A percentile compares a stretch with the other conserved stretches of the same genome.
These are phyloP conservation scores for Agonopterix arenella DNA, from an alignment of 2,888 invertebrate species.

Conservation along the genomic window DNA sequence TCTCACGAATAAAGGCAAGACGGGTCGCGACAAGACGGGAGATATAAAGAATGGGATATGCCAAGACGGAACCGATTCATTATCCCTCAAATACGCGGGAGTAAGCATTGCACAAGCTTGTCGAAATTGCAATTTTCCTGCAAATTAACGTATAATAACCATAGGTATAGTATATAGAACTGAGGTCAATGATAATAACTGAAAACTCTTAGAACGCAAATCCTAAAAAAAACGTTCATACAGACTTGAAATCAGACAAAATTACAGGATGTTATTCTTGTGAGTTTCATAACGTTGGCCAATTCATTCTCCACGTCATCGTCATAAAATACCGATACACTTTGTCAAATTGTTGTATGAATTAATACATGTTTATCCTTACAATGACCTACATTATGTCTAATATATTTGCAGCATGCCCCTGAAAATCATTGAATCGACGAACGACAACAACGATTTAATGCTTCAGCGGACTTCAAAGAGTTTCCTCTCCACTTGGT, in stretches of 20 bases:
- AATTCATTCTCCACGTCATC: neutral
- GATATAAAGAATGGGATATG: no score
- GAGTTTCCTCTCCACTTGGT: slow-evolving; percentile 50
- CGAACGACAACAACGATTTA: slow-evolving; percentile 38
- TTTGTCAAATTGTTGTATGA: neutral
- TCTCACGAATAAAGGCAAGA: no score
- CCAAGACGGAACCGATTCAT: no score
- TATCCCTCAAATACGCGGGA: no score
- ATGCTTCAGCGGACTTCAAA: slow-evolving; percentile 52
- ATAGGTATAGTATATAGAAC: no score
- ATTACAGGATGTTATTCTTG: no score
- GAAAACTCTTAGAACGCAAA: no score
- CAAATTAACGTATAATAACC: no score
- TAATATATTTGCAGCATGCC: slow-evolving; percentile 16
- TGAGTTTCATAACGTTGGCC: neutral
- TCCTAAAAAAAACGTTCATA: neutral
- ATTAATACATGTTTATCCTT: slow-evolving; percentile 3
- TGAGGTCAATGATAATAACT: no score
- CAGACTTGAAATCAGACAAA: neutral
- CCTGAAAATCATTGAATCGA: slow-evolving; percentile 49
- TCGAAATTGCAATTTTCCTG: no score
- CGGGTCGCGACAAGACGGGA: no score
- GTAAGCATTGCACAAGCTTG: no score
- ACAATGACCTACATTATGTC: slow-evolving; percentile 5
- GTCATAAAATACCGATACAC: neutral